phyloP scores from a whole-genome alignment of 1,140 invertebrate species.

The Drosophila punjabiensis region DNA sequence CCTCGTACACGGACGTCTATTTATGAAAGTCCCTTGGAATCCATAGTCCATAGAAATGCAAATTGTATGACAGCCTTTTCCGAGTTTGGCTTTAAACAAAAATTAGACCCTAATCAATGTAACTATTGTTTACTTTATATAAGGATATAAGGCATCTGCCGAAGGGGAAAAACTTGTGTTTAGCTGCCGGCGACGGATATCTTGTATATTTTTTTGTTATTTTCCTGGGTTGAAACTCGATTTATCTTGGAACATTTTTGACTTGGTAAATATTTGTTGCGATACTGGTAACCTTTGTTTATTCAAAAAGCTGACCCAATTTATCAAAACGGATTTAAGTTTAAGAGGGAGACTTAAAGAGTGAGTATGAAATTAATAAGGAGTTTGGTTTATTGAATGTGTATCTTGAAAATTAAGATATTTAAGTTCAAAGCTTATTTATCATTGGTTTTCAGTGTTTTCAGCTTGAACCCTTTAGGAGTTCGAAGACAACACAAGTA shows the following conservation, averaged over 20 bases:
- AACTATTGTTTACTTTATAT: slow-evolving; percentile 53
- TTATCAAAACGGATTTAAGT: slow-evolving; percentile 1
- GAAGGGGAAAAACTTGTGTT: slow-evolving; percentile 7
- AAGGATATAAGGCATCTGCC: slow-evolving; percentile 23
- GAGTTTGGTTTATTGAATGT: neutral
- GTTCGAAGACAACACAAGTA: neutral
- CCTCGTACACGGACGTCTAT: slow-evolving; percentile 11
- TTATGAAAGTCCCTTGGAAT: slow-evolving; percentile 34
- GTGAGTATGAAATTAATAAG: neutral
- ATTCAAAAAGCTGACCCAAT: slow-evolving; percentile 1
- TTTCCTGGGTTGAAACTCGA: neutral
- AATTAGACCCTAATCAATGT: slow-evolving; percentile 68
- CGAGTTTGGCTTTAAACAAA: slow-evolving; percentile 36
- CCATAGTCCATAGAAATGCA: slow-evolving; percentile 50
- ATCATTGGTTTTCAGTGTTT: neutral
- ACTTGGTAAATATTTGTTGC: slow-evolving; percentile 17
- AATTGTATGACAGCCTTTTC: slow-evolving; percentile 47
- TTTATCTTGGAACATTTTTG: slow-evolving; percentile 5
- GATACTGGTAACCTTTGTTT: neutral
- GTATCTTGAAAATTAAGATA: neutral
- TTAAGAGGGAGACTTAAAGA: neutral
- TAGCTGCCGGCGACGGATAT: slow-evolving; percentile 22
- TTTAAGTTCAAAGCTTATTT: neutral
- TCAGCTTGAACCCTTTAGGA: neutral
- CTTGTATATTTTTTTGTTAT: slow-evolving; percentile 6